These are phyloP conservation scores for Eleginops maclovinus DNA, from an alignment of 2,113 vertebrate species.

Conservation along the genomic window DNA sequence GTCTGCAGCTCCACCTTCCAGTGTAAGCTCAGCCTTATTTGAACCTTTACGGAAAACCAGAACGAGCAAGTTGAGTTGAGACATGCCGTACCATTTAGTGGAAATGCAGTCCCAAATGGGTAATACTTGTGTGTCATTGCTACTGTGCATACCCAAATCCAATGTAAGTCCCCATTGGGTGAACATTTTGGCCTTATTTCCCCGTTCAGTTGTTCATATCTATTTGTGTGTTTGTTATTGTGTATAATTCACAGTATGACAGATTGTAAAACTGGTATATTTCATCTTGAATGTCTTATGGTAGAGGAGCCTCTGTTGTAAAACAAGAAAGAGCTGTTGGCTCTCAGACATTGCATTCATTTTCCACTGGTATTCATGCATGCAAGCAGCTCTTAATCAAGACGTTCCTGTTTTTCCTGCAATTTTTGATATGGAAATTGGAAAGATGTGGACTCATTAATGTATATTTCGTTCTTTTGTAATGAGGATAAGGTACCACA, in stretches of 20 bases:
- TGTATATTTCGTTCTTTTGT: neutral
- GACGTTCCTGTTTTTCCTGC: neutral
- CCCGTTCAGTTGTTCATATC: no score
- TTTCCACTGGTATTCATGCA: neutral
- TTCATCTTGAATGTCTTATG: no score
- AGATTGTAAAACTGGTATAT: neutral
- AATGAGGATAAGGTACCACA: neutral
- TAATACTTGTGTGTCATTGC: no score
- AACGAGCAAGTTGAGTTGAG: no score
- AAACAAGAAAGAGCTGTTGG: neutral
- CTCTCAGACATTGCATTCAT: neutral
- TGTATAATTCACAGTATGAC: neutral
- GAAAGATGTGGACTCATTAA: neutral
- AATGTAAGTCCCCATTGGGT: no score
- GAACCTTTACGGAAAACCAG: no score
- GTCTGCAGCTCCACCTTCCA: no score
- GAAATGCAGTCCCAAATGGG: no score
- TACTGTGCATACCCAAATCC: no score
- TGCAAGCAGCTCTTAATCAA: neutral
- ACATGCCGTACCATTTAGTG: no score
- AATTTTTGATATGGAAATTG: neutral
- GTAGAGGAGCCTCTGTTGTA: neutral
- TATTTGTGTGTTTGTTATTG: neutral
- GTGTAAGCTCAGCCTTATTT: no score
- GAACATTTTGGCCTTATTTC: no score